Evolutionary conservation across 2,888 invertebrate genomes (phyloP).

Genomic region (Lapara coniferarum): DNA sequence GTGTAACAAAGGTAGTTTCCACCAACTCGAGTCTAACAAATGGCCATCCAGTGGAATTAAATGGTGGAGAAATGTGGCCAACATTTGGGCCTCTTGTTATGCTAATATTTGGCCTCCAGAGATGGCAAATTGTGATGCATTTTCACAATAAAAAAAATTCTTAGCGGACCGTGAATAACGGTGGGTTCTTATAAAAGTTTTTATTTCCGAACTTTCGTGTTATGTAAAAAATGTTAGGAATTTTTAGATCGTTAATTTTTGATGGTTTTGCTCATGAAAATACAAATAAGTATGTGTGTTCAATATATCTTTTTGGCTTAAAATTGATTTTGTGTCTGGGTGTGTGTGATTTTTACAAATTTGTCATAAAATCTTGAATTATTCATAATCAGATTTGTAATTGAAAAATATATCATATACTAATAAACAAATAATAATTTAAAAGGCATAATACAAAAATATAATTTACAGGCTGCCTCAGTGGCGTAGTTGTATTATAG

Average conservation of each 20-base stretch:
- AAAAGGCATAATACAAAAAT: too few relatives aligned
- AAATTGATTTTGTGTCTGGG: too few relatives aligned
- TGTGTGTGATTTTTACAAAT: too few relatives aligned
- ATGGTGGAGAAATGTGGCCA: slow-evolving; percentile 50
- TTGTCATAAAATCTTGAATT: too few relatives aligned
- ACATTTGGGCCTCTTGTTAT: slow-evolving; percentile 55
- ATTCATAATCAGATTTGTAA: too few relatives aligned
- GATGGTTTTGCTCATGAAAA: background rate
- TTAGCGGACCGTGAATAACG: slow-evolving; percentile 31
- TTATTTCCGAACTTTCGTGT: slow-evolving; percentile 30
- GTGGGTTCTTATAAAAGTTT: slow-evolving; percentile 32
- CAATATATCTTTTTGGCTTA: too few relatives aligned
- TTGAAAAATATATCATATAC: too few relatives aligned
- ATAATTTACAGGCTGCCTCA: too few relatives aligned
- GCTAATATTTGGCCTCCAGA: slow-evolving; percentile 55
- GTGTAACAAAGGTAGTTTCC: slow-evolving; percentile 58
- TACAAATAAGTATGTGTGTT: background rate
- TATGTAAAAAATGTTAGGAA: background rate
- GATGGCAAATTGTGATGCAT: slow-evolving; percentile 61
- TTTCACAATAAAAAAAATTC: slow-evolving; percentile 21
- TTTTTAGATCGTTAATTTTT: background rate
- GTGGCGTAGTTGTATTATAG: too few relatives aligned
- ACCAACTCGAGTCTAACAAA: slow-evolving; percentile 53
- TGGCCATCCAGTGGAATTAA: slow-evolving; percentile 52
- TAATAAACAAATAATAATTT: too few relatives aligned